Conservation (phyloP, 2,888 invertebrate species). For the Diplazon laetatorius region DNA sequence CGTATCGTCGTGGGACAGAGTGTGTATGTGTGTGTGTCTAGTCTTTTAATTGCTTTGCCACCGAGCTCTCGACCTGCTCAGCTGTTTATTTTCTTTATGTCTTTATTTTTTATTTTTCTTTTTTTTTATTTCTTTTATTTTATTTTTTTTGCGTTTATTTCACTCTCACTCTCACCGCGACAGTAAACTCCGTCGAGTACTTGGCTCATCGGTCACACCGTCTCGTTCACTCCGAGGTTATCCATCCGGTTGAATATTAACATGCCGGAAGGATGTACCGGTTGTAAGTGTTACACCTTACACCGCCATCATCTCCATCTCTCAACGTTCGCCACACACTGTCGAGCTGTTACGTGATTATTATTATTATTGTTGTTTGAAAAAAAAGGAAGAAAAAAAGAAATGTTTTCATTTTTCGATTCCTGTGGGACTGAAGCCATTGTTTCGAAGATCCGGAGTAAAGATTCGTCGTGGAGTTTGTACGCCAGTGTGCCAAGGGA, state of each 20-base stretch:
- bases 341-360: conserved; percentile 55
- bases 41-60: conserved; percentile 62
- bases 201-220: too few species aligned
- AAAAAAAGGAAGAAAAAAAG: too few species aligned
- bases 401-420: conserved; percentile 34
- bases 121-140: conserved; percentile 19
- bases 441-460: conserved; percentile 58
- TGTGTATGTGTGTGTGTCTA: conserved; percentile 29
- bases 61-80: not conserved
- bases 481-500: conserved; percentile 8
- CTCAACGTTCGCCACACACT: conserved; percentile 21
- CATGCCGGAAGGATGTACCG: conserved; percentile 67
- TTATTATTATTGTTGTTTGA: not conserved
- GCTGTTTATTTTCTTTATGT: too few species aligned
- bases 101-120: too few species aligned
- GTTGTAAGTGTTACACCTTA: conserved; percentile 16
- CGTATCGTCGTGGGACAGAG: conserved; percentile 57
- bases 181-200: too few species aligned
- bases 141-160: conserved; percentile 32
- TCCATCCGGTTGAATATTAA: conserved; percentile 65
- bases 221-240: conserved; percentile 49
- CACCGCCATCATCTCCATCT: conserved; percentile 23
- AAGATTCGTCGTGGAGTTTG: conserved; percentile 50
- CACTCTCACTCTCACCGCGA: too few species aligned
- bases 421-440: conserved; percentile 49